Percentiles rank a stretch among this genome's conserved stretches.
Conservation (phyloP, 2,113 vertebrate genomes). For the Hippocampus zosterae region DNA sequence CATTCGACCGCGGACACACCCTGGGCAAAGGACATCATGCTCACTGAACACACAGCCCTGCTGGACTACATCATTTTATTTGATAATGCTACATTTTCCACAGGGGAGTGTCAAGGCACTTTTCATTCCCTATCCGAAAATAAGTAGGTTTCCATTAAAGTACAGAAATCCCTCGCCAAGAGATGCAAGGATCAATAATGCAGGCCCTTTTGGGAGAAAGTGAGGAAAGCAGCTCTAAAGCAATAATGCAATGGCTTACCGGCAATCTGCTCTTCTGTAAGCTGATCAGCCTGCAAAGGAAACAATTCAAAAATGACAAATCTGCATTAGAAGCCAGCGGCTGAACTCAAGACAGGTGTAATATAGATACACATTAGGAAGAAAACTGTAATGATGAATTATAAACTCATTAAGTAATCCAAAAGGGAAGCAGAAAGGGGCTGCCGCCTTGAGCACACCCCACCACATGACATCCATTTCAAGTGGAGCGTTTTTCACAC, state of each 20-base stretch:
- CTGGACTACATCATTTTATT: conserved; percentile 61
- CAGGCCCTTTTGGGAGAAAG: conserved; percentile 35
- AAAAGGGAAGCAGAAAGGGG: background rate
- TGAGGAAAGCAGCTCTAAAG: conserved; percentile 24
- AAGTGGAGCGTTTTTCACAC: background rate
- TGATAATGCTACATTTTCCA: conserved; percentile 54
- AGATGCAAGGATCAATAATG: conserved; percentile 49
- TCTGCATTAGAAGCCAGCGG: background rate
- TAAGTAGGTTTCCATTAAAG: conserved; percentile 64
- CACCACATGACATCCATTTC: background rate
- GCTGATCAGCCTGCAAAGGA: conserved; percentile 88
- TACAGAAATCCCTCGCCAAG: conserved; percentile 64
- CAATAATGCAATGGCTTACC: conserved; percentile 77
- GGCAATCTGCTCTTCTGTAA: conserved; percentile 99
- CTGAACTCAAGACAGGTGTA: background rate
- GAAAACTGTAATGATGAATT: background rate
- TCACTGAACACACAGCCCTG: conserved; percentile 17
- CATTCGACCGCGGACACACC: conserved; percentile 35
- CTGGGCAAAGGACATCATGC: conserved; percentile 39
- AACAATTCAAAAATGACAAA: background rate
- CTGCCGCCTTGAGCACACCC: background rate
- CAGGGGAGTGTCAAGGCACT: conserved; percentile 44
- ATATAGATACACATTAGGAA: no score
- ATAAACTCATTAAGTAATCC: background rate
- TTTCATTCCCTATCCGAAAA: conserved; percentile 63